Base-by-base conservation (phyloP, 2,888 invertebrate genomes). In the Julus scandinavius region DNA sequence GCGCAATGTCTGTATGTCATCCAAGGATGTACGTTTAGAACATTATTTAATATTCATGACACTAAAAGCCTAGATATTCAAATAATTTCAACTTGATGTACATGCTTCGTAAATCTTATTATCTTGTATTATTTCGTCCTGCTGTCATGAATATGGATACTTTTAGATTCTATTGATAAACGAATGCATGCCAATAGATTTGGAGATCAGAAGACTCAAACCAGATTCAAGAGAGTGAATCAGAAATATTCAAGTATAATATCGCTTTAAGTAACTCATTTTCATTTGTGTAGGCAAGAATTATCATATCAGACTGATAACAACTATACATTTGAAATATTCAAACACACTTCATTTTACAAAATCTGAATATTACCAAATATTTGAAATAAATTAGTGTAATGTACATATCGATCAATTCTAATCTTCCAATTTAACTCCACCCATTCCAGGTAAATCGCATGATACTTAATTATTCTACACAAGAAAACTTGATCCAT, bases 11-110 rank as follows among this genome's bases (percentile, higher is more conserved):
- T 80, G 80, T 80, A 38, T 80, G 80, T 80, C 80, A 38, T 13
- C 80, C 80, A 80, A 80, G 38, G 15, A 29, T 80, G 80, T 38
- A 38, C 38, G 80, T 13, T 80, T 80, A 29, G 15, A 15, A 38
- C 80, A 80, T 80, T 80, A 80, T 80, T 80, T 15, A 80, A 80
- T 80, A 80, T 80, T 80, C 80, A 80, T 80, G 80, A 80, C 38
- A 9, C 80, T 80, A 80, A 80, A 38, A 80, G 80, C 80, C 80
- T 80, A 1, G 80, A 80, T 80, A 80, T 80, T 80, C 80, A 80
- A 80, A 80, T 80, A 80, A 80, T 80, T 80, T 80, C 80, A 38
- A 80, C 15, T 80, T 15, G 38, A 80, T 38, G 38, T 29, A 45
- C 13, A 11, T 80, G 38, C 80, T 13, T 80, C 38, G 80, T 15